Evolutionary conservation across 2,797 vertebrate species (phyloP).

Genomic region (Phataginus tricuspis): DNA sequence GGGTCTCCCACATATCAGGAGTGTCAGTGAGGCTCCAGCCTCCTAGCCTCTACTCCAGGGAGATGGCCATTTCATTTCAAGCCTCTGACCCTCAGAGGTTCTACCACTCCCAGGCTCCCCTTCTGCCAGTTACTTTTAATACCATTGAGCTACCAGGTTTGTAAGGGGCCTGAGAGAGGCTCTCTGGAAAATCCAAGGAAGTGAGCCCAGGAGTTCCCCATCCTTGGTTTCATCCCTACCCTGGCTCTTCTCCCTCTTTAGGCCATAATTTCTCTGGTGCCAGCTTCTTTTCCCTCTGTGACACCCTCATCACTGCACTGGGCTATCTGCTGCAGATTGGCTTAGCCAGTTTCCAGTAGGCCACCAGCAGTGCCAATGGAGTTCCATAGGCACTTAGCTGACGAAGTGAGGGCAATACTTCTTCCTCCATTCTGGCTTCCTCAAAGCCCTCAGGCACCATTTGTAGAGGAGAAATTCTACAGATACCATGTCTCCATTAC

Average conservation of each 20-base stretch:
- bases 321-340: conserved; percentile 62
- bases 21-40: background rate
- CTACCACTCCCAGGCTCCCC: background rate
- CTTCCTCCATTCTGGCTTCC: conserved; percentile 47
- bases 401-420: conserved; percentile 54
- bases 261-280: conserved; percentile 74
- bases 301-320: conserved; percentile 53
- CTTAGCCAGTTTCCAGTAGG: conserved; percentile 61
- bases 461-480: conserved; percentile 46
- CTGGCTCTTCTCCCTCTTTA: conserved; percentile 60
- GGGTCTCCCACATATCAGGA: conserved; percentile 5
- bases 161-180: conserved; percentile 27
- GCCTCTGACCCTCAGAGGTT: conserved; percentile 27
- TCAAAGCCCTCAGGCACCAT: conserved; percentile 24
- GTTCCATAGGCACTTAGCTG: conserved; percentile 44
- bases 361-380: conserved; percentile 17
- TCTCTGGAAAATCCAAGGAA: conserved; percentile 62
- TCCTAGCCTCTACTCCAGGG: conserved; percentile 3
- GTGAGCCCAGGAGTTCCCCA: conserved; percentile 61
- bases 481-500: conserved; percentile 54
- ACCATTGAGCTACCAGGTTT: conserved; percentile 53
- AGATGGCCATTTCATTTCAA: conserved; percentile 42
- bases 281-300: conserved; percentile 60
- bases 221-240: conserved; percentile 62
- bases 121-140: conserved; percentile 57